Conservation (phyloP, 2,797 vertebrate genomes). For the Remorina albescens region DNA sequence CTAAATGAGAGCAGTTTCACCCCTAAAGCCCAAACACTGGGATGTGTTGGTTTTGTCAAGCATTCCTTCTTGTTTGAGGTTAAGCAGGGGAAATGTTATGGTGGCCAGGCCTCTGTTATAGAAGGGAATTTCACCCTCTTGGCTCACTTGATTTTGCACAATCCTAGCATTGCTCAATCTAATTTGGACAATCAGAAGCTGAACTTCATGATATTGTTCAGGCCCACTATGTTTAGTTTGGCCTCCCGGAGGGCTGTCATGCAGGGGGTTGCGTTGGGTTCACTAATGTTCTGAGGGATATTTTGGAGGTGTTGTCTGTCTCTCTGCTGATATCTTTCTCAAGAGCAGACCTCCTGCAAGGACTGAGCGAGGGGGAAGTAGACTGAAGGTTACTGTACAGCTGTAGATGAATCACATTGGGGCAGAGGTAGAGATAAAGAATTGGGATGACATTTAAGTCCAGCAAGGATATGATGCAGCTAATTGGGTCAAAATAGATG, state of each 20-base stretch:
- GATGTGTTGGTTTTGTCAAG: neutral
- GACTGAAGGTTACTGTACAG: slow-evolving; percentile 32
- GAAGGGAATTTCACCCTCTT: slow-evolving; percentile 74
- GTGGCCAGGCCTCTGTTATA: slow-evolving; percentile 64
- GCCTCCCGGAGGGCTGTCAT: slow-evolving; percentile 42
- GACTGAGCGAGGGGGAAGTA: slow-evolving; percentile 14
- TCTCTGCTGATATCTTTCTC: slow-evolving; percentile 72
- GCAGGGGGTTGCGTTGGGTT: slow-evolving; percentile 52
- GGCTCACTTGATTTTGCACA: slow-evolving; percentile 69
- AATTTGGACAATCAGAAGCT: slow-evolving; percentile 73
- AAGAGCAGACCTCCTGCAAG: slow-evolving; percentile 61
- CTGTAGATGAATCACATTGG: slow-evolving; percentile 14
- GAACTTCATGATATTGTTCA: slow-evolving; percentile 66
- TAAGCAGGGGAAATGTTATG: slow-evolving; percentile 56
- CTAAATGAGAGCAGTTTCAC: slow-evolving; percentile 23
- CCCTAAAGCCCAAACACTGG: slow-evolving; percentile 32
- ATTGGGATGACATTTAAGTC: neutral
- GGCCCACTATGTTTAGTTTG: slow-evolving; percentile 65
- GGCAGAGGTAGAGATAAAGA: neutral
- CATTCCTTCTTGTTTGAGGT: slow-evolving; percentile 63
- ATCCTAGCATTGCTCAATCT: slow-evolving; percentile 71
- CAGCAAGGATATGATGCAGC: neutral
- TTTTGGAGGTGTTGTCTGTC: slow-evolving; percentile 57
- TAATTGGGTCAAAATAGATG: neutral
- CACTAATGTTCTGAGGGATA: slow-evolving; percentile 45